Percentiles rank a stretch among this genome's conserved stretches.
These are phyloP conservation scores for Chrysotoxum bicinctum DNA, from an alignment of 2,888 invertebrate genomes.

Conservation along the genomic window DNA sequence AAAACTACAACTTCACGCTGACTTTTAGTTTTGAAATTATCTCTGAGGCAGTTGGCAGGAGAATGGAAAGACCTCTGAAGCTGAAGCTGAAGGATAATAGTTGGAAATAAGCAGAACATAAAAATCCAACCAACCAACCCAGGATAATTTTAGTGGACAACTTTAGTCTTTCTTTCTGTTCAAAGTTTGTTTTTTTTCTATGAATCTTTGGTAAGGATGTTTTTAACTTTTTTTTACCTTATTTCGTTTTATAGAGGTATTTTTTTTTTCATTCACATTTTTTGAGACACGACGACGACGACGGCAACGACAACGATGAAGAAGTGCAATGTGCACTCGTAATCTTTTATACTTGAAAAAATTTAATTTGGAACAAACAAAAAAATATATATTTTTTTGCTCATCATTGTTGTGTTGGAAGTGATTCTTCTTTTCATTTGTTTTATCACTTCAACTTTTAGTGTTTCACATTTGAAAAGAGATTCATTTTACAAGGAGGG, in stretches of 20 bases:
- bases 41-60: constrained; percentile 13
- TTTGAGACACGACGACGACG: neutral
- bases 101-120: constrained; percentile 18
- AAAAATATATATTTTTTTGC: constrained; percentile 14
- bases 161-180: constrained; percentile 21
- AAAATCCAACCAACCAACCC: constrained; percentile 22
- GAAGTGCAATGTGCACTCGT: constrained; percentile 48
- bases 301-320: neutral
- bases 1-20: constrained; percentile 49
- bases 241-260: neutral
- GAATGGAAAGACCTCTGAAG: constrained; percentile 10
- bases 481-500: constrained; percentile 21
- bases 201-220: constrained; percentile 18
- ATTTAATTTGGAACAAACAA: constrained; percentile 42
- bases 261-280: constrained; percentile 10
- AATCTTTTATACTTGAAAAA: constrained; percentile 38
- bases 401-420: constrained; percentile 25
- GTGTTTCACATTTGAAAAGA: constrained; percentile 33
- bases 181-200: neutral
- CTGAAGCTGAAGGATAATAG: constrained; percentile 29
- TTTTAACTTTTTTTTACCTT: constrained; percentile 8
- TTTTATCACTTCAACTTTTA: constrained; percentile 25
- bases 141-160: constrained; percentile 36
- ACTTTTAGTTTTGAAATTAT: constrained; percentile 52
- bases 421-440: constrained; percentile 31